phyloP scores from a whole-genome alignment of 2,888 invertebrate species.

The Idaea aversata region DNA sequence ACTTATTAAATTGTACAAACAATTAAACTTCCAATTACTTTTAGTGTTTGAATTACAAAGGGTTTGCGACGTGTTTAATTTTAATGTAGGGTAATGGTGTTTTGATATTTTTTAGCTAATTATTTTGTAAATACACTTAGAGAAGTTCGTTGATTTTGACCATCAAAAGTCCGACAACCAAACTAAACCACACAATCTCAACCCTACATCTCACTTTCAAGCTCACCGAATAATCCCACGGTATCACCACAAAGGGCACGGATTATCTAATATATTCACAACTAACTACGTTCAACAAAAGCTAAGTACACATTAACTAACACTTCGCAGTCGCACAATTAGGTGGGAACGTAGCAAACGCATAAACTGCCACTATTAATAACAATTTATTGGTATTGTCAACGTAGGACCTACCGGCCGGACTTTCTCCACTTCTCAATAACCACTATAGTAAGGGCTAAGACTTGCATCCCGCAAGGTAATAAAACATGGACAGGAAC shows the following conservation, averaged over 20 bases:
- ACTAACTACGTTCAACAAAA: constrained; percentile 2
- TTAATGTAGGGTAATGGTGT: no score
- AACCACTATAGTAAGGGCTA: background rate
- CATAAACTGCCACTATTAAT: constrained; percentile 40
- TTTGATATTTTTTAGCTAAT: no score
- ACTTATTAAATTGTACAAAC: no score
- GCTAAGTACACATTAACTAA: background rate
- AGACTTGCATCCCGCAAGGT: no score
- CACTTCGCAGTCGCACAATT: constrained; percentile 16
- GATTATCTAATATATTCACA: background rate
- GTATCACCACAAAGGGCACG: background rate
- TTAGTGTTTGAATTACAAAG: no score
- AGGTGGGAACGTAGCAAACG: constrained; percentile 30
- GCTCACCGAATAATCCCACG: background rate
- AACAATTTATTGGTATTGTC: constrained; percentile 49
- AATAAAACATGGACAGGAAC: no score
- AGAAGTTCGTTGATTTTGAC: background rate
- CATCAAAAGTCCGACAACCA: background rate
- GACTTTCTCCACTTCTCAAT: constrained; percentile 35
- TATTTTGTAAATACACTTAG: no score
- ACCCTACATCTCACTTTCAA: background rate
- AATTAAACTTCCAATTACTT: no score
- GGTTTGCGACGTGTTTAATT: no score
- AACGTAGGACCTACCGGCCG: constrained; percentile 12
- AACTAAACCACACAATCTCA: background rate